phyloP scores from a whole-genome alignment of 1,140 invertebrate species.

The Rhagoletis pomonella region DNA sequence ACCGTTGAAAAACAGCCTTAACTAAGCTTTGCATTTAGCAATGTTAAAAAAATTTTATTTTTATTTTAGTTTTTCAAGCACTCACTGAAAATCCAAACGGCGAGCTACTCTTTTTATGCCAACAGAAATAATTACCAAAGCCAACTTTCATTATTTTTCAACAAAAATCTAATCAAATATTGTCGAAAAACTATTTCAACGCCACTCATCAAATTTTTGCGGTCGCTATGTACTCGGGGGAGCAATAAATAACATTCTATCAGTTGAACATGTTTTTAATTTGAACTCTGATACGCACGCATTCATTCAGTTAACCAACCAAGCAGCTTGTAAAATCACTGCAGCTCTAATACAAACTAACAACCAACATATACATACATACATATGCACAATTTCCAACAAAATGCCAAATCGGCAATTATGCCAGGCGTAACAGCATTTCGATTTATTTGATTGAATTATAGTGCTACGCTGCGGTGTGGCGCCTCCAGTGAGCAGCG shows the following conservation, averaged over 20 bases:
- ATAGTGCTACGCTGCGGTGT: background rate
- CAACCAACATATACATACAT: background rate
- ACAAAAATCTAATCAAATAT: background rate
- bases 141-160: background rate
- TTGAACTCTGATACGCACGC: background rate
- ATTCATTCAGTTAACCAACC: too few relatives aligned
- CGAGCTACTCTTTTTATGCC: too few relatives aligned
- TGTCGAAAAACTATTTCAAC: background rate
- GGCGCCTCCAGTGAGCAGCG: background rate
- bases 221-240: background rate
- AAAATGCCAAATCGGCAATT: background rate
- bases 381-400: background rate
- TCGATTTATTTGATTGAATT: slow-evolving; percentile 39
- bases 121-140: too few relatives aligned
- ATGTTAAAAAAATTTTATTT: too few relatives aligned
- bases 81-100: too few relatives aligned
- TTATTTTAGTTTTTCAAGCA: too few relatives aligned
- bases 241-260: background rate
- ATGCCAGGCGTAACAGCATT: background rate
- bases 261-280: background rate
- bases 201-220: background rate
- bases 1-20: too few relatives aligned
- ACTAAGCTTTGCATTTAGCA: too few relatives aligned
- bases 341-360: too few relatives aligned
- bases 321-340: too few relatives aligned